phyloP scores from a whole-genome alignment of 2,113 vertebrate genomes.

The Ptilonorhynchus violaceus region DNA sequence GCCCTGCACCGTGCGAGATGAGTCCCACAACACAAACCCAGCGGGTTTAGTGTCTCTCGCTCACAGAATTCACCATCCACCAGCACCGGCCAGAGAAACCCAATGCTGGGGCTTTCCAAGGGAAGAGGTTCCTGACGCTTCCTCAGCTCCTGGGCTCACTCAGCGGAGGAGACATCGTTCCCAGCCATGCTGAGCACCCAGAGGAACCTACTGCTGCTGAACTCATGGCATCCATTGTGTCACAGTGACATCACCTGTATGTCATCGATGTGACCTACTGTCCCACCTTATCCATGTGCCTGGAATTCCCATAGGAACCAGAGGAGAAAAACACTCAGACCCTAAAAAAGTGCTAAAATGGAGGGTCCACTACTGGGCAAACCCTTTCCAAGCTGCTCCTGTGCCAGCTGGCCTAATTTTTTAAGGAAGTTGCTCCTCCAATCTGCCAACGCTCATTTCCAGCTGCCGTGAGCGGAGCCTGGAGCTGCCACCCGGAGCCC shows the following conservation, averaged over 20 bases:
- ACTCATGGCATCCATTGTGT: neutral
- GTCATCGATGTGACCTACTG: neutral
- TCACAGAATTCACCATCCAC: neutral
- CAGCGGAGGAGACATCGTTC: fast-evolving
- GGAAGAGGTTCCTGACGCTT: neutral
- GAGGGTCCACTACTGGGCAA: neutral
- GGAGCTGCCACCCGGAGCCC: neutral
- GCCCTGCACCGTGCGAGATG: neutral
- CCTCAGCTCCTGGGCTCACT: neutral
- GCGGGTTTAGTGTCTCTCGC: neutral
- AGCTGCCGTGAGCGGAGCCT: neutral
- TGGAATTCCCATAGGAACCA: neutral
- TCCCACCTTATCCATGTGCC: neutral
- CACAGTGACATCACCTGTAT: fast-evolving
- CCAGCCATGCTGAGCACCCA: neutral
- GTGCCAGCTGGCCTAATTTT: neutral
- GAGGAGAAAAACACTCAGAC: neutral
- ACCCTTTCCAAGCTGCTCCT: neutral
- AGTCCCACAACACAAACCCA: neutral
- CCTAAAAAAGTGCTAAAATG: neutral
- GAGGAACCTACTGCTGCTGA: neutral
- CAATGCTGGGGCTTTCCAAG: neutral
- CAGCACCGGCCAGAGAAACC: neutral
- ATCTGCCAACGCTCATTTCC: neutral
- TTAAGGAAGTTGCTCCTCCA: neutral